A percentile compares a stretch with the other conserved stretches of the same genome.
Evolutionary conservation across 2,888 invertebrate genomes (phyloP).

Genomic region (Platynereis dumerilii): DNA sequence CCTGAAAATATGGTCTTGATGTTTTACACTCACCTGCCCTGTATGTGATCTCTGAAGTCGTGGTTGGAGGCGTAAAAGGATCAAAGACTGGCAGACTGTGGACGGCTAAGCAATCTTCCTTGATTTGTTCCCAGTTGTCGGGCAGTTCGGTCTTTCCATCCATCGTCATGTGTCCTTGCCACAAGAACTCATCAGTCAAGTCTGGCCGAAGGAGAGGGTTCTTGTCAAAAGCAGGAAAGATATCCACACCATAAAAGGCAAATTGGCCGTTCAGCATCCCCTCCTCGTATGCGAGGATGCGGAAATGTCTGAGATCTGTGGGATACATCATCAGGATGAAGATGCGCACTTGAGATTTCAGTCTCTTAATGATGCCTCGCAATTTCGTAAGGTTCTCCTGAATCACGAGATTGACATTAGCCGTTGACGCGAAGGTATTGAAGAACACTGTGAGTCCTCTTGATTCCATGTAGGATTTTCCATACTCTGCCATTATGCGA

Average conservation of each 20-base stretch:
- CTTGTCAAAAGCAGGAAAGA: too few relatives aligned
- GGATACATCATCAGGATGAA: neutral
- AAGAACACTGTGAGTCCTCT: neutral
- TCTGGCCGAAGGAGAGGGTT: too few relatives aligned
- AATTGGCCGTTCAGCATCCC: constrained; percentile 3
- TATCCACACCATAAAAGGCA: neutral
- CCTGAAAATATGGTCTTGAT: too few relatives aligned
- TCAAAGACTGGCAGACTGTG: too few relatives aligned
- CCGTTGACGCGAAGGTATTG: neutral
- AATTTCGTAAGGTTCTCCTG: neutral
- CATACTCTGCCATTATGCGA: neutral
- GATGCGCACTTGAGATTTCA: neutral
- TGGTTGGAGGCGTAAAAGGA: too few relatives aligned
- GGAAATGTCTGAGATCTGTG: neutral
- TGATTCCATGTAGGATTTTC: constrained; percentile 1
- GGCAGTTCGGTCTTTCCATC: too few relatives aligned
- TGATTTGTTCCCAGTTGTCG: too few relatives aligned
- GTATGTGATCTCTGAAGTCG: too few relatives aligned
- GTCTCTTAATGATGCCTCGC: neutral
- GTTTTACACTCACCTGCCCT: too few relatives aligned
- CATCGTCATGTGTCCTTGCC: too few relatives aligned
- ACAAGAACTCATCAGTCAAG: too few relatives aligned
- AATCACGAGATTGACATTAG: neutral
- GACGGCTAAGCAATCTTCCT: too few relatives aligned
- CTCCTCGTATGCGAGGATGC: neutral